phyloP scores from a whole-genome alignment of 2,797 vertebrate genomes.

The Anguilla marmorata region DNA sequence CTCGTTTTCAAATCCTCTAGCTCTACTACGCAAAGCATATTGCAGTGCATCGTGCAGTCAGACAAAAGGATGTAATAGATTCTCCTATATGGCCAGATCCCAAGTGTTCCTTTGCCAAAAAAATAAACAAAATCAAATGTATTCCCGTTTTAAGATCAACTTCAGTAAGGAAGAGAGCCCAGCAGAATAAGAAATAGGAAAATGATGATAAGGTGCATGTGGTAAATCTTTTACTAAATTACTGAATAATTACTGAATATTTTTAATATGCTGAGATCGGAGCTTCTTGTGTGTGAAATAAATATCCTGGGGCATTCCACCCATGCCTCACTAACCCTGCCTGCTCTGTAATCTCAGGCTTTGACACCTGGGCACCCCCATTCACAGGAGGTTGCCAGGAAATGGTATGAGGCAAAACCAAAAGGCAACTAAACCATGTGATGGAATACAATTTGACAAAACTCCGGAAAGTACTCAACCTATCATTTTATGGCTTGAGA shows the following conservation, averaged over 20 bases:
- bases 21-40: neutral
- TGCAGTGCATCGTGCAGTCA: neutral
- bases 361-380: neutral
- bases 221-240: neutral
- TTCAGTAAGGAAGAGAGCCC: neutral
- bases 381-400: neutral
- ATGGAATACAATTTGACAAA: neutral
- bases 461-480: neutral
- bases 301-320: neutral
- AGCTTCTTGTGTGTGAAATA: neutral
- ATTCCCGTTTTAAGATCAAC: neutral
- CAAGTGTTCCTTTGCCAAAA: constrained; percentile 19
- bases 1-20: constrained; percentile 17
- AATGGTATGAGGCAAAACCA: neutral
- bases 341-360: neutral
- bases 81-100: constrained; percentile 14
- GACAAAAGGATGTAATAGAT: constrained; percentile 15
- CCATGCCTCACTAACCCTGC: neutral
- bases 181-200: neutral
- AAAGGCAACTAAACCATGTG: neutral
- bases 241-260: neutral
- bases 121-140: neutral
- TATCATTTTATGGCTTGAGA: neutral
- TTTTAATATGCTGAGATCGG: neutral
- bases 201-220: neutral